phyloP scores from a whole-genome alignment of 1,140 invertebrate genomes.

The Calliopsis andreniformis region DNA sequence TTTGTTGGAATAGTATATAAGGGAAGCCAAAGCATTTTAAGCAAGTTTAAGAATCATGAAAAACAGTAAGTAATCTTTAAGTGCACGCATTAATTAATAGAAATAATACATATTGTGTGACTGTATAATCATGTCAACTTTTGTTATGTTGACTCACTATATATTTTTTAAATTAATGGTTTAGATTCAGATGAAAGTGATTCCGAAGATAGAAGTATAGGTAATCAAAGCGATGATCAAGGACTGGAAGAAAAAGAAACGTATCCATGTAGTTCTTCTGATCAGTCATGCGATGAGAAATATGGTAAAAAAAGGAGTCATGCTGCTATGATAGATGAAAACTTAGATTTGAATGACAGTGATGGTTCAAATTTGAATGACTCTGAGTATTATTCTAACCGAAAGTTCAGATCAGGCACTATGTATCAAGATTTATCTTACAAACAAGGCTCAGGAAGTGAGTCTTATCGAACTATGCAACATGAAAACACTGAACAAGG shows the following conservation, averaged over 20 bases:
- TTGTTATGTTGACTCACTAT: neutral
- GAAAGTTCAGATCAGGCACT: neutral
- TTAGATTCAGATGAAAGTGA: conserved; percentile 37
- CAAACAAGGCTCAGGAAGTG: conserved; percentile 2
- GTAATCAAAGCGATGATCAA: neutral
- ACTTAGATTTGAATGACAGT: neutral
- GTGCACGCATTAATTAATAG: neutral
- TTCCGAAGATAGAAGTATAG: neutral
- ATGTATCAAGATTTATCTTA: conserved; percentile 9
- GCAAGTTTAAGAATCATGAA: conserved; percentile 9
- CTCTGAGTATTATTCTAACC: neutral
- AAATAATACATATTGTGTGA: neutral
- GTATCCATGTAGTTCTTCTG: neutral
- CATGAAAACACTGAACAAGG: neutral
- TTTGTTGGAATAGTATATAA: neutral
- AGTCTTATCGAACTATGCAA: neutral
- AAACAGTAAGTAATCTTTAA: neutral
- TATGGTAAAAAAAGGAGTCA: neutral
- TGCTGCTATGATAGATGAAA: neutral
- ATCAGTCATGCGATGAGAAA: neutral
- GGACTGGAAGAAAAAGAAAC: neutral
- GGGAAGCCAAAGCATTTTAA: too few relatives aligned
- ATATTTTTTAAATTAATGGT: neutral
- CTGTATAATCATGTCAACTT: neutral
- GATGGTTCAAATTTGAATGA: conserved; percentile 15